phyloP scores from a whole-genome alignment of 2,888 invertebrate species.

The Nymphalis c-album region DNA sequence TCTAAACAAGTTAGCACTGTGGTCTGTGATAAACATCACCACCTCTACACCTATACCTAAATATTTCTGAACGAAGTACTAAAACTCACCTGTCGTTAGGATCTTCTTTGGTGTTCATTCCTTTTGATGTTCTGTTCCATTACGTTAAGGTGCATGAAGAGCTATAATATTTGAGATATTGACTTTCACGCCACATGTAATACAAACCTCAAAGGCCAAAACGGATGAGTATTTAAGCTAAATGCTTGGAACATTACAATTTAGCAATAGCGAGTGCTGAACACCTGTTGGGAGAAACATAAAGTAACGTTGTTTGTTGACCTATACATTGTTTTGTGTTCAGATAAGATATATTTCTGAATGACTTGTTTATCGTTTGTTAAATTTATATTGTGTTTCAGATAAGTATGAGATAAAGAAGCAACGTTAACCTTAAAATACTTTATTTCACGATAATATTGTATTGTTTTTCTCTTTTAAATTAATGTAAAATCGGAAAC shows the following conservation, averaged over 20 bases:
- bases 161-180: slow-evolving; percentile 31
- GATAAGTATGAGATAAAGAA: too few species aligned
- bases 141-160: slow-evolving; percentile 22
- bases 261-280: slow-evolving; percentile 21
- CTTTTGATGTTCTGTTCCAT: slow-evolving; percentile 36
- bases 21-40: too few species aligned
- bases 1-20: neutral
- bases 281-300: slow-evolving; percentile 38
- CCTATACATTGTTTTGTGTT: neutral
- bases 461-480: too few species aligned
- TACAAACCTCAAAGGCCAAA: slow-evolving; percentile 31
- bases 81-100: slow-evolving; percentile 18
- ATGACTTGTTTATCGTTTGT: neutral
- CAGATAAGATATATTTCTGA: neutral
- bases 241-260: slow-evolving; percentile 28
- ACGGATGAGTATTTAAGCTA: slow-evolving; percentile 30
- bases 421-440: too few species aligned
- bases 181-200: slow-evolving; percentile 30
- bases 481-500: too few species aligned
- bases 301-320: slow-evolving; percentile 22
- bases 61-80: slow-evolving; percentile 11
- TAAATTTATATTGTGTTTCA: too few species aligned
- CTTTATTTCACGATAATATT: too few species aligned
- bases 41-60: slow-evolving; percentile 4
- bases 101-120: slow-evolving; percentile 26